Evolutionary conservation across 1,140 invertebrate species (phyloP).

Genomic region (Ridgeia piscesae): DNA sequence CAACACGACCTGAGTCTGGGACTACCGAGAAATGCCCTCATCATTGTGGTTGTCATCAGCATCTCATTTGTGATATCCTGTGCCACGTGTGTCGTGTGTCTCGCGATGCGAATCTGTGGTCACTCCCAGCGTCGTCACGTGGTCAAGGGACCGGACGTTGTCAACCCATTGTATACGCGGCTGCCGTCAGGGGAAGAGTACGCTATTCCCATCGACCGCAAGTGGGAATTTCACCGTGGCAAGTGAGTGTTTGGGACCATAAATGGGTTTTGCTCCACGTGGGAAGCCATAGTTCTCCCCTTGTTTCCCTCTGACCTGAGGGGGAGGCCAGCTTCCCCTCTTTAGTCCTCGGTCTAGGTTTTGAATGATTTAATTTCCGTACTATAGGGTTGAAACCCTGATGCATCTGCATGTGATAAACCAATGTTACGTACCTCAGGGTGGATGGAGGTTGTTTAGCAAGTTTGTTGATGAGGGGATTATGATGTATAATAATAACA

Average conservation of each 20-base stretch:
- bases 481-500: no score
- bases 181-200: slow-evolving; percentile 17
- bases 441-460: no score
- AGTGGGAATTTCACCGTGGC: slow-evolving; percentile 24
- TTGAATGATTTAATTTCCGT: no score
- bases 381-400: not conserved
- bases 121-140: not conserved
- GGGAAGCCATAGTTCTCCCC: no score
- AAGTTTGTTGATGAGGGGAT: no score
- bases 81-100: not conserved
- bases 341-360: no score
- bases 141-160: not conserved
- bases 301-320: no score
- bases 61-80: not conserved
- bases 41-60: not conserved
- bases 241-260: not conserved
- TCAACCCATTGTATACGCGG: not conserved
- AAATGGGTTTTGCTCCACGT: not conserved
- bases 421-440: no score
- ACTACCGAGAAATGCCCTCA: not conserved
- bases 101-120: not conserved
- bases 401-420: not conserved
- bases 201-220: slow-evolving; percentile 22
- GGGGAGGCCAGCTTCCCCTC: no score
- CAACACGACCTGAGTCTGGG: not conserved